Conservation (phyloP, 1,140 invertebrate genomes). For the Anagrus nilaparvatae region DNA sequence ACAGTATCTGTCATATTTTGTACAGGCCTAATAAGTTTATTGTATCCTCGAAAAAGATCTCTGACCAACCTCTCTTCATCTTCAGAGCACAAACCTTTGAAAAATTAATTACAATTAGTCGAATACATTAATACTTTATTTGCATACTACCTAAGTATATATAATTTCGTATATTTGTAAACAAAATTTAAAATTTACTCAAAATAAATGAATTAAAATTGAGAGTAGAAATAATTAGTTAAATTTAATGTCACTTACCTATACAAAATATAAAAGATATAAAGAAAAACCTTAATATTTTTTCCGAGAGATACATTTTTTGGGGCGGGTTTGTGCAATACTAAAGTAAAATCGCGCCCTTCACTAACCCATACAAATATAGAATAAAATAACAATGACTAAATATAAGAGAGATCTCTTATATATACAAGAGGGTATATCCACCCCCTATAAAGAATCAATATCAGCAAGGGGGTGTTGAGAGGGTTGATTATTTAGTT, state of each 20-base stretch:
- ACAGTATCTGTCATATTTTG: constrained; percentile 96
- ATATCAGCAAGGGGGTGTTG: no score
- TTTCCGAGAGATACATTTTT: constrained; percentile 34
- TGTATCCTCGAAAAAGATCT: constrained; percentile 96
- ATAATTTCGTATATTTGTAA: neutral
- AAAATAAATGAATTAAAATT: neutral
- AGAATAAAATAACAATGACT: no score
- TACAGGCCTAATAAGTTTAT: constrained; percentile 96
- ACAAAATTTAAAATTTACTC: neutral
- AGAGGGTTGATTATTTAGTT: no score
- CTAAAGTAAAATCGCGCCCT: no score
- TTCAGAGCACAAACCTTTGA: constrained; percentile 68
- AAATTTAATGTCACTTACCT: constrained; percentile 22
- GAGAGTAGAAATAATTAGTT: neutral
- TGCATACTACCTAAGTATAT: neutral
- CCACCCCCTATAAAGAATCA: no score
- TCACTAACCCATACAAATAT: no score
- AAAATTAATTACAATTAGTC: no score
- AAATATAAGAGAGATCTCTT: no score
- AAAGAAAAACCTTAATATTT: constrained; percentile 28
- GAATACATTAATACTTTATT: no score
- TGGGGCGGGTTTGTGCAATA: constrained; percentile 20
- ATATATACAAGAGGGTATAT: no score
- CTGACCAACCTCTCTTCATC: constrained; percentile 93
- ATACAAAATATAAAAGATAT: constrained; percentile 31